Evolutionary conservation across 2,113 vertebrate genomes (phyloP).

Genomic region (Callocephalon fimbriatum): DNA sequence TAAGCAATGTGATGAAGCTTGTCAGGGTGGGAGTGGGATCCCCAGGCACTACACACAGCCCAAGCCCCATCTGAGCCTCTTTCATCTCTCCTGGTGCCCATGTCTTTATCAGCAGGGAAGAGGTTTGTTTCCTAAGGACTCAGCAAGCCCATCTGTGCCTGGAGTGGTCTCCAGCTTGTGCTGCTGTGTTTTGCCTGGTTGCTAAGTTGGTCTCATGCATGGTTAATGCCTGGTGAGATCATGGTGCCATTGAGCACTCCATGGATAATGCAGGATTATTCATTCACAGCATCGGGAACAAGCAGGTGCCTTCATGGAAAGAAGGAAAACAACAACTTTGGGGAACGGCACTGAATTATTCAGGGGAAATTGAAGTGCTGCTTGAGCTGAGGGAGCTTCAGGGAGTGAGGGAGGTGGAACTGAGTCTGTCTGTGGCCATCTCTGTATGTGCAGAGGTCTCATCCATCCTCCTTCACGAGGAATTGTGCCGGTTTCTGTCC

Average conservation of each 20-base stretch:
- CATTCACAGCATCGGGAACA: conserved; percentile 28
- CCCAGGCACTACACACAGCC: background rate
- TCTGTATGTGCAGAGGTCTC: background rate
- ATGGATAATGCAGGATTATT: conserved; percentile 71
- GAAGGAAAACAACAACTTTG: background rate
- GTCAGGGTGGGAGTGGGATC: background rate
- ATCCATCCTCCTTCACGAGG: background rate
- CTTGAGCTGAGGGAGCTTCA: background rate
- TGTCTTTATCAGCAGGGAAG: conserved; percentile 27
- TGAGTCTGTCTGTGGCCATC: background rate
- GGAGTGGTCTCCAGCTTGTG: conserved; percentile 2
- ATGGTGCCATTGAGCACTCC: conserved; percentile 48
- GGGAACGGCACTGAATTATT: background rate
- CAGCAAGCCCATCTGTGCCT: background rate
- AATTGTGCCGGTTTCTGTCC: background rate
- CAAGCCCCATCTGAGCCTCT: background rate
- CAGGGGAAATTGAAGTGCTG: background rate
- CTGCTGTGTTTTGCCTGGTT: conserved; percentile 71
- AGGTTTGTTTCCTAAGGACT: background rate
- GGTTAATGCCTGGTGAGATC: conserved; percentile 71
- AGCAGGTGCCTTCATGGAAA: conserved; percentile 39
- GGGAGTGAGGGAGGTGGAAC: background rate
- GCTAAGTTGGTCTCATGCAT: conserved; percentile 70
- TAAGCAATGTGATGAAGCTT: background rate
- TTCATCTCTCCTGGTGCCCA: conserved; percentile 26